Percentiles rank a stretch among this genome's conserved stretches.
phyloP scores from a whole-genome alignment of 2,797 vertebrate genomes.

The Rhinogobio ventralis region DNA sequence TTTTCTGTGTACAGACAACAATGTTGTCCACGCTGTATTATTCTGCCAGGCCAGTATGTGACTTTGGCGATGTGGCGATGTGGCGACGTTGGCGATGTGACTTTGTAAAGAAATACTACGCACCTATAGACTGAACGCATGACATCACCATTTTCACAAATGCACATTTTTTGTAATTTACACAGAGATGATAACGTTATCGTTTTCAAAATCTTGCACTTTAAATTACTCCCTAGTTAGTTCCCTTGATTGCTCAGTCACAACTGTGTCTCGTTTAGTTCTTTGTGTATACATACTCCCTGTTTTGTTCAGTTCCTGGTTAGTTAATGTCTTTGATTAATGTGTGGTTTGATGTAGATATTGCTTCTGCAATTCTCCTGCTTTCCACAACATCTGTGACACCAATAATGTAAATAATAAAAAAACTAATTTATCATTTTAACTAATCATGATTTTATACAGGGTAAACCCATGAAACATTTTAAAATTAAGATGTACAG shows the following conservation, averaged over 20 bases:
- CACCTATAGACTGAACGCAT: not conserved
- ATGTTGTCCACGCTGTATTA: not conserved
- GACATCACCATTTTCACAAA: not conserved
- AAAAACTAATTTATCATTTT: not conserved
- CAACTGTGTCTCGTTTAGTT: not conserved
- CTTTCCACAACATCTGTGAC: not conserved
- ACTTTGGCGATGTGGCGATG: no score
- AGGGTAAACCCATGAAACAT: not conserved
- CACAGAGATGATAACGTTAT: not conserved
- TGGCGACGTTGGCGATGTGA: not conserved
- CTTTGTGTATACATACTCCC: not conserved
- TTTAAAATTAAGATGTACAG: not conserved
- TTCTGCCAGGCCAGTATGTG: not conserved
- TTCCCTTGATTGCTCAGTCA: not conserved
- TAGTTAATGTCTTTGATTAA: not conserved
- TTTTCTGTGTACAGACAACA: not conserved
- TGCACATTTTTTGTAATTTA: not conserved
- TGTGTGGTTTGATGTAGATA: not conserved
- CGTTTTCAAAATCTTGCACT: not conserved
- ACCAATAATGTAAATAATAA: not conserved
- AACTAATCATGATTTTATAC: not conserved
- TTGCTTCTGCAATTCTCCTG: not conserved
- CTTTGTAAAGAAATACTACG: not conserved
- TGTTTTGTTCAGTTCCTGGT: not conserved
- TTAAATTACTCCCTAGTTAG: no score